These are phyloP conservation scores for Rhabdomys dilectus DNA, from an alignment of 2,113 vertebrate species.

Conservation along the genomic window DNA sequence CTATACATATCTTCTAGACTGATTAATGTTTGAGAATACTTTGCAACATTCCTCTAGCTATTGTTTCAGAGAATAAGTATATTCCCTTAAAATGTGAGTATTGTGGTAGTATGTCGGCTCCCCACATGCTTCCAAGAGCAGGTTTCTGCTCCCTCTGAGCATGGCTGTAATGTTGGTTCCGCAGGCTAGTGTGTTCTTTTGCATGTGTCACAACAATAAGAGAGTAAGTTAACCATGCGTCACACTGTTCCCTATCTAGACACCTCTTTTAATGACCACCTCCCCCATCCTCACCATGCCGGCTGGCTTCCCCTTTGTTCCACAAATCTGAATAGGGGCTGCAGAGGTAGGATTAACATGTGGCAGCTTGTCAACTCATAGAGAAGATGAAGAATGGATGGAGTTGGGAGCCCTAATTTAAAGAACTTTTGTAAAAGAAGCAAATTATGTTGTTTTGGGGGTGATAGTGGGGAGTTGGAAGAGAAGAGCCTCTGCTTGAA, in stretches of 20 bases:
- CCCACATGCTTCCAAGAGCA: background rate
- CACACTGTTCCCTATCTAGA: background rate
- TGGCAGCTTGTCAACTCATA: background rate
- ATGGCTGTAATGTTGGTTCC: background rate
- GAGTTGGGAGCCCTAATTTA: rapidly evolving
- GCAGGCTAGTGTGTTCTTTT: background rate
- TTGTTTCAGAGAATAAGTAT: background rate
- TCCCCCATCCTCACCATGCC: background rate
- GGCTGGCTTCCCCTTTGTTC: background rate
- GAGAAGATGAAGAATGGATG: background rate
- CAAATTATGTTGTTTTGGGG: background rate
- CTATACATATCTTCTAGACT: background rate
- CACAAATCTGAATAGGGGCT: background rate
- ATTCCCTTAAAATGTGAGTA: background rate
- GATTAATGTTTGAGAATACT: background rate
- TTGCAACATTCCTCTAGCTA: background rate
- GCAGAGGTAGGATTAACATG: background rate
- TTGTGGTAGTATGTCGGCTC: background rate
- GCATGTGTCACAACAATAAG: background rate
- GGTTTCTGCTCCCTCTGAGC: background rate
- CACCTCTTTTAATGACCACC: background rate
- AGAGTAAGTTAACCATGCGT: background rate
- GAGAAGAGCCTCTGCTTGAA: background rate
- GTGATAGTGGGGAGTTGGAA: background rate
- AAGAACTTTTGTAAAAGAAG: background rate